Conservation (phyloP, 2,888 invertebrate species). For the Noctua janthina region DNA sequence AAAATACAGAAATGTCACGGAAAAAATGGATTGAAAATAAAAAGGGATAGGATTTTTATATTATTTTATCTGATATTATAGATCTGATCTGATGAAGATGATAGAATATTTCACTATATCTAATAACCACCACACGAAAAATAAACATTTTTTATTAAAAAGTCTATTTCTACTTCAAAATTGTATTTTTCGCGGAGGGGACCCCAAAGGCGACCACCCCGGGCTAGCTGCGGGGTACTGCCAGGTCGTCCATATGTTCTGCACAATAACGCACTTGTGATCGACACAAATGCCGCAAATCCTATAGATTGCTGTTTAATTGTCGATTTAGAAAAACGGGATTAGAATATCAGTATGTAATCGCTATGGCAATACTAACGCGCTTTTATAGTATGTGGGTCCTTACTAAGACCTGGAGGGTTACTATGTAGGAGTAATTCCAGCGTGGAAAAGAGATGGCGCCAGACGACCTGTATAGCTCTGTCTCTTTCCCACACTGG, state of each 20-base stretch:
- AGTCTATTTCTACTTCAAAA: slow-evolving; percentile 36
- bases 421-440: too few relatives aligned
- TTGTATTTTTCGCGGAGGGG: slow-evolving; percentile 32
- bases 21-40: too few relatives aligned
- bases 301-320: slow-evolving; percentile 77
- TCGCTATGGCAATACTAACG: neutral
- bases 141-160: neutral
- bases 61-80: neutral
- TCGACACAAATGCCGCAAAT: slow-evolving; percentile 85
- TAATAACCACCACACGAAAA: neutral
- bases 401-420: too few relatives aligned
- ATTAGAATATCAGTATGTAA: neutral
- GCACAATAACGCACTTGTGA: slow-evolving; percentile 85
- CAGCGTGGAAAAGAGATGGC: too few relatives aligned
- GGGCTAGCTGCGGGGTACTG: slow-evolving; percentile 75
- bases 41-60: neutral
- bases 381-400: too few relatives aligned
- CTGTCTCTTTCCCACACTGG: too few relatives aligned
- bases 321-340: slow-evolving; percentile 62
- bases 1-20: too few relatives aligned
- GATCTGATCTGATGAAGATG: neutral
- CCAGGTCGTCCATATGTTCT: slow-evolving; percentile 84
- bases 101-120: neutral
- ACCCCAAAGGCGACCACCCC: slow-evolving; percentile 74
- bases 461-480: too few relatives aligned